These are phyloP conservation scores for Elysia chlorotica DNA, from an alignment of 1,140 invertebrate species.

Conservation along the genomic window DNA sequence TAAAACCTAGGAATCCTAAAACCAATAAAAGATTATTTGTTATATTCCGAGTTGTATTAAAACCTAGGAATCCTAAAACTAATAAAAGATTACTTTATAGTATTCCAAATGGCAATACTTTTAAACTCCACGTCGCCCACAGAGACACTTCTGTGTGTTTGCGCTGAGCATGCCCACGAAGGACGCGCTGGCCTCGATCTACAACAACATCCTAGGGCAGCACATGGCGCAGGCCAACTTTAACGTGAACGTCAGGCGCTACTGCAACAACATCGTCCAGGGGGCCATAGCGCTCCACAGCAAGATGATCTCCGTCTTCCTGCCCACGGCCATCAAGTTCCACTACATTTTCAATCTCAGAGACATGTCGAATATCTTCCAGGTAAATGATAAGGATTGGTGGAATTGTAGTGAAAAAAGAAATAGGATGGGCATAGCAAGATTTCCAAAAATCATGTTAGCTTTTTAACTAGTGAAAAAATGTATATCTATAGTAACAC, in stretches of 20 bases:
- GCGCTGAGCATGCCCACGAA: conserved; percentile 87
- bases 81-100: too few species aligned
- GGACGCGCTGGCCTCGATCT: conserved; percentile 86
- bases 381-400: conserved; percentile 52
- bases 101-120: too few species aligned
- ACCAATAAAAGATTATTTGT: too few species aligned
- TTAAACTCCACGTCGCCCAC: too few species aligned
- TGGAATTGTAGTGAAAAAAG: neutral
- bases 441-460: too few species aligned
- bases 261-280: conserved; percentile 75
- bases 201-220: conserved; percentile 77
- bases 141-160: conserved; percentile 91
- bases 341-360: conserved; percentile 96
- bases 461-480: too few species aligned
- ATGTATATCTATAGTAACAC: too few species aligned
- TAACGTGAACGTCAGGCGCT: conserved; percentile 64
- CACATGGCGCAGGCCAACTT: conserved; percentile 84
- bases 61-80: too few species aligned
- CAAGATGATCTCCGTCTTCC: conserved; percentile 82
- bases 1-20: too few species aligned
- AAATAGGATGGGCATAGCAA: neutral
- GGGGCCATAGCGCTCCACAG: conserved; percentile 84
- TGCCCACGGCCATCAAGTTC: conserved; percentile 94
- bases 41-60: too few species aligned
- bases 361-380: conserved; percentile 85